Base-by-base conservation (phyloP, 2,888 invertebrate genomes). In the Stramonita haemastoma region DNA sequence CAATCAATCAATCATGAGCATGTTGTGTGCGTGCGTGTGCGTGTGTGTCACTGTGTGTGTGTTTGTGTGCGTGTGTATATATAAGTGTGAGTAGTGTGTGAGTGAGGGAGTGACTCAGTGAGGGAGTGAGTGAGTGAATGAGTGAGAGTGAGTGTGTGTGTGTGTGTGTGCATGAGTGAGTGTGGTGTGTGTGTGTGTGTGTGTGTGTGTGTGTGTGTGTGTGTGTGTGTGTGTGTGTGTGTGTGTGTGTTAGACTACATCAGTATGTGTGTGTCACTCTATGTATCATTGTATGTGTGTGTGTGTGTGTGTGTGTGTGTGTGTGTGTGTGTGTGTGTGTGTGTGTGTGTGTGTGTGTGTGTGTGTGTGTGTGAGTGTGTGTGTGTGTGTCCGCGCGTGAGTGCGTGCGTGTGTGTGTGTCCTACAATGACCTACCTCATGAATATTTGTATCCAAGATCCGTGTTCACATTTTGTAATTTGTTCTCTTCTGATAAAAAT, bases 121-220 rank as follows among this genome's bases (percentile, higher is more conserved):
- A n/a, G n/a, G n/a, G n/a, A n/a, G n/a, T n/a, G n/a, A n/a, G n/a
- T n/a, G n/a, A n/a, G n/a, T n/a, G n/a, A n/a, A n/a, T n/a, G n/a
- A n/a, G n/a, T n/a, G n/a, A n/a, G n/a, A n/a, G n/a, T 15, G 60
- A 60, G 60, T 60, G 19, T 60, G 60, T 70, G 70, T 5, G 22
- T 70, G 26, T 70, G 70, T 77, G 77, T 77, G 77, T 29, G 11
- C 32, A 32, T 77, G 32, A 77, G 6, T 77, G 26, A 34, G 8
- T 77, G 32, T 77, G n/a, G 77, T 77, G 77, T 77, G 32, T 77
- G 77, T 77, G 32, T 87, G 26, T 73, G 77, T 87, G 46, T 77
- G 15, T 88, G 29, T 56, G 70, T 70, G 34, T 87, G 32, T 87
- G 34, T 87, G 87, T 87, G 32, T 29, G 70, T 70, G 15, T 87